Evolutionary conservation across 2,888 invertebrate species (phyloP).

Genomic region (Boloria selene): DNA sequence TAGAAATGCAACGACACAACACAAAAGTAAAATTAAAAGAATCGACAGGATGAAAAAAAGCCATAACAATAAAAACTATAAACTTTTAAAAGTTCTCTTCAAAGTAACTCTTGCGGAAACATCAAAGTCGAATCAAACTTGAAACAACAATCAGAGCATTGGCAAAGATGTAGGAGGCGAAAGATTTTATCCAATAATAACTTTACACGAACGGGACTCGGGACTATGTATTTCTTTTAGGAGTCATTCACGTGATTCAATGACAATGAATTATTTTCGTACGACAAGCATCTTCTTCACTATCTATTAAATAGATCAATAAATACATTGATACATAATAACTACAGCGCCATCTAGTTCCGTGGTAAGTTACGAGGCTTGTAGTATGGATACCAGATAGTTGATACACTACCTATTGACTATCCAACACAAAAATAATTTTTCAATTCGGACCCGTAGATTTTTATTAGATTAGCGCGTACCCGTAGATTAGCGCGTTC

Average conservation of each 20-base stretch:
- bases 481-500: too few relatives aligned
- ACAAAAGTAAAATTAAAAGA: slow-evolving; percentile 10
- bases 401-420: too few relatives aligned
- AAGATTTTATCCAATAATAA: slow-evolving; percentile 26
- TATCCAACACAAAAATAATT: too few relatives aligned
- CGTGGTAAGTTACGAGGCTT: too few relatives aligned
- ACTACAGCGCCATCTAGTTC: too few relatives aligned
- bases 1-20: background rate
- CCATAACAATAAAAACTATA: slow-evolving; percentile 20
- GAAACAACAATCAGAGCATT: slow-evolving; percentile 28
- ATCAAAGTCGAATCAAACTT: slow-evolving; percentile 33
- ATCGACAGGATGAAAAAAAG: slow-evolving; percentile 7
- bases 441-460: too few relatives aligned
- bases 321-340: too few relatives aligned
- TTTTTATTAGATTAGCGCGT: too few relatives aligned
- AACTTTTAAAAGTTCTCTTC: slow-evolving; percentile 17
- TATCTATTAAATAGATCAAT: too few relatives aligned
- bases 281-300: too few relatives aligned
- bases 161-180: slow-evolving; percentile 15
- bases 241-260: background rate
- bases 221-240: background rate
- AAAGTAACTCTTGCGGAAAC: slow-evolving; percentile 21
- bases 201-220: slow-evolving; percentile 13
- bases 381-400: too few relatives aligned
- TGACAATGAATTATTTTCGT: too few relatives aligned